phyloP scores from a whole-genome alignment of 2,888 invertebrate species.

The Linyphia triangularis region DNA sequence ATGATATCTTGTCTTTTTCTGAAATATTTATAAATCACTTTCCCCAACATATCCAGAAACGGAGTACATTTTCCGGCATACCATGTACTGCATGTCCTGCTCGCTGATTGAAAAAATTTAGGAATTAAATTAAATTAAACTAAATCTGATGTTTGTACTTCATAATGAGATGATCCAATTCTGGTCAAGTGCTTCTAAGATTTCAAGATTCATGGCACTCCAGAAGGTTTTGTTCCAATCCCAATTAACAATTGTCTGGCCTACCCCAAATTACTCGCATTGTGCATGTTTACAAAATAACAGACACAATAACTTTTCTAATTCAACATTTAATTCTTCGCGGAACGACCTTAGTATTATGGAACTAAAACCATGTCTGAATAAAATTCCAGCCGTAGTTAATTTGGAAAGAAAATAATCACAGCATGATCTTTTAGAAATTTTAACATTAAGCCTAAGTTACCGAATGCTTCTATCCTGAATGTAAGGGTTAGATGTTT shows the following conservation, averaged over 20 bases:
- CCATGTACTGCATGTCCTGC: no score
- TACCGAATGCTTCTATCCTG: not conserved
- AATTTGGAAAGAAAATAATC: not conserved
- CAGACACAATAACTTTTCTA: conserved; percentile 8
- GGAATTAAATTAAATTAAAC: no score
- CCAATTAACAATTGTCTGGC: not conserved
- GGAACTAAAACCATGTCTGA: not conserved
- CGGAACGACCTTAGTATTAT: not conserved
- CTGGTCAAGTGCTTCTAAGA: not conserved
- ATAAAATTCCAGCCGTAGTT: not conserved
- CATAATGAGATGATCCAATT: no score
- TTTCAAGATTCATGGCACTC: not conserved
- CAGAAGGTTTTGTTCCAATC: not conserved
- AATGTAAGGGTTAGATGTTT: no score
- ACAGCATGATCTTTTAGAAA: not conserved
- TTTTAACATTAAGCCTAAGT: not conserved
- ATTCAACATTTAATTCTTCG: conserved; percentile 21
- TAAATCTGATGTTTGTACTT: no score
- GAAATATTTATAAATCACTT: no score
- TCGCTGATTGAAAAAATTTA: no score
- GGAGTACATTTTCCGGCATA: no score
- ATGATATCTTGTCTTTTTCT: no score
- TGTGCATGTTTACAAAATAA: not conserved
- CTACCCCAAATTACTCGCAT: not conserved
- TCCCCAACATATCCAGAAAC: no score